Percentiles rank a stretch among this genome's conserved stretches.
Conservation (phyloP, 2,113 vertebrate species). For the western clawed frog (Xenopus tropicalis) region UCB_Xtro_10.0 CM004449.2:73633001-73633500, state of each 20-base stretch:
- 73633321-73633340: neutral
- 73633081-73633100: neutral
- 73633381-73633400: no score
- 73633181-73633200: constrained; percentile 22
- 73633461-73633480: no score
- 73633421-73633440: no score
- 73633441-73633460: no score
- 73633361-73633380: no score
- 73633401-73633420: no score
- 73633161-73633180: neutral
- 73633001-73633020: no score
- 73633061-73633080: neutral
- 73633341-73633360: neutral
- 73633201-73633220: constrained; percentile 26
- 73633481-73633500: no score
- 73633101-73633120: constrained; percentile 20
- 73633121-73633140: constrained; percentile 9
- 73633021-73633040: neutral
- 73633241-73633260: neutral
- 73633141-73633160: constrained; percentile 39
- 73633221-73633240: constrained; percentile 6
- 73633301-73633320: neutral
- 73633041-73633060: neutral
- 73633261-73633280: constrained; percentile 22
- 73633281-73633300: constrained; percentile 17